Base-by-base conservation (phyloP, 1,140 invertebrate species). In the Cephus cinctus region DNA sequence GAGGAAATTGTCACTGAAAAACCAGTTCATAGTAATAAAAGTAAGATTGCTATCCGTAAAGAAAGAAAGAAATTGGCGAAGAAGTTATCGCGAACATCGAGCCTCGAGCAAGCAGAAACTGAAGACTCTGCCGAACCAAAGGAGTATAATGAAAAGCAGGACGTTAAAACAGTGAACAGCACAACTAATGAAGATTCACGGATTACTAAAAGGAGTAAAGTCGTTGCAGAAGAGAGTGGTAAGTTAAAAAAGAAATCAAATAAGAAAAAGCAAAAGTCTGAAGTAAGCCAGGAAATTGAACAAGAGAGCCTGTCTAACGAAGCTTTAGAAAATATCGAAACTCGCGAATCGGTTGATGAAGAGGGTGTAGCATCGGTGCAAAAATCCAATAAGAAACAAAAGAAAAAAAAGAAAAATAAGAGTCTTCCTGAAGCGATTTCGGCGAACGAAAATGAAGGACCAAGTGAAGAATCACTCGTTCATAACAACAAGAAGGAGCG, bases 391-490 rank as follows among this genome's bases (percentile, higher is more conserved):
- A 18, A 41, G 21, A 19, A 41, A n/a, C 18, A 38, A 19, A 43
- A 40, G 15, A 31, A 27, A 5, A 3, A 12, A 15, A n/a, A 39
- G 11, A 16, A 47, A 27, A 30, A 1, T 18, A 12, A 46, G 1
- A 22, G 43, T 20, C 38, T n/a, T 12, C 23, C 2, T 2, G 2
- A 23, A 20, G 23, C 11, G 34, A 2, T 32, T 16, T 12, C 9
- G 12, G 35, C 25, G 14, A 8, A 14, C 18, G 21, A 19, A 20
- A 19, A 19, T 12, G 19, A 18, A 43, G 15, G 41, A 4, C 6
- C 25, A 27, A 27, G 77, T 78, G 56, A 75, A 75, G 0, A 76
- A 64, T 57, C 75, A 78, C 31, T 49, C 75, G 12, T 75, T 77
- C 40, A 59, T 52, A 2, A 38, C 62, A 5, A 56, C 77, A 2